Conservation (phyloP, 2,797 vertebrate genomes). For the Bryconaethiops microstoma region DNA sequence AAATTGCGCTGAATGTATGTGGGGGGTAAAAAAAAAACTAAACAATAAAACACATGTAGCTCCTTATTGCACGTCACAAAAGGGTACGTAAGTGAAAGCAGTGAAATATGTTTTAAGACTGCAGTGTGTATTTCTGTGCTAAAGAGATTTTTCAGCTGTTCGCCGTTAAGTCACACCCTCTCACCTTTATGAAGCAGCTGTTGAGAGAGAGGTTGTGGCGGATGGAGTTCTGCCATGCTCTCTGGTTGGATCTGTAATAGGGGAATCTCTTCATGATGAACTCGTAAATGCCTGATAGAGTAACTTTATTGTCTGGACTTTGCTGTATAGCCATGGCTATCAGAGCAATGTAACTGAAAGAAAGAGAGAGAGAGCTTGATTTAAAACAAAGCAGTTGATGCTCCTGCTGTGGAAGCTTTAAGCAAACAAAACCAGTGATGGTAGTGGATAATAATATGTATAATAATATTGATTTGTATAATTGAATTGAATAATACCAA, state of each 20-base stretch:
- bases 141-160: too few relatives aligned
- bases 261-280: conserved; percentile 98
- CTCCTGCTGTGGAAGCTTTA: too few relatives aligned
- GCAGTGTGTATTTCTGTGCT: background rate
- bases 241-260: conserved; percentile 96
- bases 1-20: background rate
- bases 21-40: background rate
- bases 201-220: conserved; percentile 98
- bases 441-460: too few relatives aligned
- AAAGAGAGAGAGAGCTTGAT: conserved; percentile 17
- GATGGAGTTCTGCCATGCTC: conserved; percentile 99
- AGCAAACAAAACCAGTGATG: too few relatives aligned
- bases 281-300: conserved; percentile 97
- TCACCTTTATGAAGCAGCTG: conserved; percentile 98
- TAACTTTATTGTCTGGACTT: conserved; percentile 91
- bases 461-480: too few relatives aligned
- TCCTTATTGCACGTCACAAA: background rate
- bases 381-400: background rate
- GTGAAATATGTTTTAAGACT: background rate
- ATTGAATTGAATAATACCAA: too few relatives aligned
- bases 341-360: conserved; percentile 91
- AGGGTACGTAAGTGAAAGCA: background rate
- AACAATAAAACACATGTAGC: background rate
- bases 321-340: conserved; percentile 99
- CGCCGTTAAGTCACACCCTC: background rate